A percentile compares a stretch with the other conserved stretches of the same genome.
phyloP scores from a whole-genome alignment of 2,113 vertebrate species.

The Menura novaehollandiae region DNA sequence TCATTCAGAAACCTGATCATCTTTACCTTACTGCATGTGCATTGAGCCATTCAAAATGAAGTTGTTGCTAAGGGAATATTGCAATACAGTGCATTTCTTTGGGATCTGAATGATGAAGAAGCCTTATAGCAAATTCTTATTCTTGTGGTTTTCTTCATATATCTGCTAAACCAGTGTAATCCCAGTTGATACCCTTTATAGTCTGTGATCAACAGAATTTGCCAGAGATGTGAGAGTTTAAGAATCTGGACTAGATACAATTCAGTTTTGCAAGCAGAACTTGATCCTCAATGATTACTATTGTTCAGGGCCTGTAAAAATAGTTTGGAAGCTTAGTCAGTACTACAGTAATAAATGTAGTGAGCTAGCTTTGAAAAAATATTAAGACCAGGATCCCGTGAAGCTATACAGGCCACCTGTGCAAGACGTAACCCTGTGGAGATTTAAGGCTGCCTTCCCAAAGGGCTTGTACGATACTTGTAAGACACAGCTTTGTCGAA shows the following conservation, averaged over 20 bases:
- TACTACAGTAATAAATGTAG: conserved; percentile 53
- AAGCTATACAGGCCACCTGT: conserved; percentile 39
- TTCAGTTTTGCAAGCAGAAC: conserved; percentile 37
- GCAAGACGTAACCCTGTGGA: conserved; percentile 36
- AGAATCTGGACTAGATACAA: neutral
- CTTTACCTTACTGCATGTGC: neutral
- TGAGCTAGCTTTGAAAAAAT: conserved; percentile 48
- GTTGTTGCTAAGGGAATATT: neutral
- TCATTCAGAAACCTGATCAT: neutral
- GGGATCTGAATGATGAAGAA: neutral
- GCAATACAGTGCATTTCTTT: neutral
- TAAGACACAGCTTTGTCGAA: neutral
- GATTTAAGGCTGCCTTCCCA: conserved; percentile 1
- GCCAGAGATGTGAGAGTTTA: neutral
- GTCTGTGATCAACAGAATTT: neutral
- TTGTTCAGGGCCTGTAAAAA: conserved; percentile 53
- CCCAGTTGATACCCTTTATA: neutral
- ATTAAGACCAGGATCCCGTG: conserved; percentile 13
- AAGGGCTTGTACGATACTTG: neutral
- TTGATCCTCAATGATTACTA: conserved; percentile 41
- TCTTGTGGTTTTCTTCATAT: neutral
- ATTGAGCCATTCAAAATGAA: neutral
- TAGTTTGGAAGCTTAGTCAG: conserved; percentile 64
- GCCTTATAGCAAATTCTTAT: neutral
- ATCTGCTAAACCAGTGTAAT: neutral